Percentiles rank a stretch among this genome's conserved stretches.
Evolutionary conservation across 2,888 invertebrate genomes (phyloP).

Genomic region (Mechanitis messenoides): DNA sequence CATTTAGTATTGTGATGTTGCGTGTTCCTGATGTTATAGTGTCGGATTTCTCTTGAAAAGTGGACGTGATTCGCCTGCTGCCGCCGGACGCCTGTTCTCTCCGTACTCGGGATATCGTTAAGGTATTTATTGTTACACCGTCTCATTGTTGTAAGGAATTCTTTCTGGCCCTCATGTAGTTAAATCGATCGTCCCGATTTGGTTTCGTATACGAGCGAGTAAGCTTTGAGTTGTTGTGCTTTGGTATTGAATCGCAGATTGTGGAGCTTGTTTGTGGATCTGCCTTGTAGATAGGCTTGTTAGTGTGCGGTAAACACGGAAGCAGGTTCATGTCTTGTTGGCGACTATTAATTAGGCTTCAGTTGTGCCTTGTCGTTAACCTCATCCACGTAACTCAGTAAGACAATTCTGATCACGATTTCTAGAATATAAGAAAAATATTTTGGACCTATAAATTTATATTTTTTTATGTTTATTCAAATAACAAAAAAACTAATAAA

Average conservation of each 20-base stretch:
- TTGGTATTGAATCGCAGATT: slow-evolving; percentile 57
- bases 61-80: slow-evolving; percentile 64
- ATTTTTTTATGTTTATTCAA: background rate
- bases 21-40: slow-evolving; percentile 60
- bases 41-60: slow-evolving; percentile 67
- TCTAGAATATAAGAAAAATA: no score
- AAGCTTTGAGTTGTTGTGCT: slow-evolving; percentile 48
- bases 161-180: slow-evolving; percentile 67
- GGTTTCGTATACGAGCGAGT: slow-evolving; percentile 46
- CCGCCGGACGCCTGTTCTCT: slow-evolving; percentile 70
- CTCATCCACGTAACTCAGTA: no score
- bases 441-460: no score
- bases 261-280: slow-evolving; percentile 59
- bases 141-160: slow-evolving; percentile 75
- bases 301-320: slow-evolving; percentile 51
- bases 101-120: slow-evolving; percentile 75
- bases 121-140: slow-evolving; percentile 77
- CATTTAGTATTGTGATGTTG: slow-evolving; percentile 65
- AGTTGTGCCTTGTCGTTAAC: no score
- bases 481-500: background rate
- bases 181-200: slow-evolving; percentile 68
- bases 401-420: no score
- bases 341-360: slow-evolving; percentile 63
- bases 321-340: slow-evolving; percentile 57
- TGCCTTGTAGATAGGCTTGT: slow-evolving; percentile 67